Base-by-base conservation (phyloP, 2,113 vertebrate genomes). In the Felis catus region DNA sequence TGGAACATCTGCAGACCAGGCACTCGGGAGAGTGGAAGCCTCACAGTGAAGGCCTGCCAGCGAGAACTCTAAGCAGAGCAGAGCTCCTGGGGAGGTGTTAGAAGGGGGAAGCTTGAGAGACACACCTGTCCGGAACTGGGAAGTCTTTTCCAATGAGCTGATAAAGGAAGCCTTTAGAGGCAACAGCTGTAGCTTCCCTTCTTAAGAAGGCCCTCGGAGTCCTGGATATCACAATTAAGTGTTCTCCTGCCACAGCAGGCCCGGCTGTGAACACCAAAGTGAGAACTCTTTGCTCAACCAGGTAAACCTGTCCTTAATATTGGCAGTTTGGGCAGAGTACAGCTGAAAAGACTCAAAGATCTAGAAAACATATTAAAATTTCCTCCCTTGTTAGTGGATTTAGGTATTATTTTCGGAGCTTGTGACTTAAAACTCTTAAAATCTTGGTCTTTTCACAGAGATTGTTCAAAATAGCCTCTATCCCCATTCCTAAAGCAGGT, bases 41-140 rank as follows among this genome's bases (percentile, higher is more conserved):
- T 15, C 13, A 0, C 29, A 14, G 15, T 1, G 25, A 39, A 55
- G 15, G 31, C 8, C 19, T 39, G 36, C 21, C 31, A 25, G 10
- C 3, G 19, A 45, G 48, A 33, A 36, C 3, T 61, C 58, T 7
- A 25, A 61, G 63, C 8, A 39, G 0, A 8, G 7, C 1, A 3
- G 8, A 23, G 4, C 9, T 48, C 3, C 4, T 0, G 7, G 5
- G 13, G 70, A 33, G 53, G 13, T 36, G 18, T 76, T 63, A 6
- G 31, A 55, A n/a, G 48, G 31, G 2, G n/a, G 7, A 16, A 0
- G 7, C 19, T 31, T 91, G 29, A 29, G 13, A 51, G 31, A 18
- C 1, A 3, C 48, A 41, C 31, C 12, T 3, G 5, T 27, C 36
- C 65, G 3, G 5, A 25, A 8, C 1, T 71, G 48, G 36, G 29